A percentile compares a stretch with the other conserved stretches of the same genome.
These are phyloP conservation scores for Tenthredo notha DNA, from an alignment of 2,888 invertebrate species.

Conservation along the genomic window DNA sequence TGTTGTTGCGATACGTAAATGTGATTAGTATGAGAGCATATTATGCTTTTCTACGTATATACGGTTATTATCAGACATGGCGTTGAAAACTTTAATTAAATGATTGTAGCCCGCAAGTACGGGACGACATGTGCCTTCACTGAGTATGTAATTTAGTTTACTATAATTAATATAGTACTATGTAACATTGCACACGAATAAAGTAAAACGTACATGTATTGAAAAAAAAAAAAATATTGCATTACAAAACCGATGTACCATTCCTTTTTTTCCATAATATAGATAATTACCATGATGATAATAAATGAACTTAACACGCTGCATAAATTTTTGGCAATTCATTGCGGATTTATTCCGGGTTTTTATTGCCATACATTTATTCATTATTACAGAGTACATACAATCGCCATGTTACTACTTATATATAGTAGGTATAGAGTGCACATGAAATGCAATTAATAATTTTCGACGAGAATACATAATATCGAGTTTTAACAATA, in stretches of 20 bases:
- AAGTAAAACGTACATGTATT: constrained; percentile 52
- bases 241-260: background rate
- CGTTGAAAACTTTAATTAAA: constrained; percentile 49
- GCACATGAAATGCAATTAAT: background rate
- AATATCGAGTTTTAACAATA: background rate
- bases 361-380: background rate
- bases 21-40: constrained; percentile 41
- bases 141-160: constrained; percentile 52
- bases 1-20: constrained; percentile 48
- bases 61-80: constrained; percentile 45
- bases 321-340: background rate
- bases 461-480: background rate
- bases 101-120: constrained; percentile 51
- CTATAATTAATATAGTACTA: constrained; percentile 48
- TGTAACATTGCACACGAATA: constrained; percentile 53
- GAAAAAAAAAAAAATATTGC: background rate
- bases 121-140: constrained; percentile 53
- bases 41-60: constrained; percentile 35
- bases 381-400: background rate
- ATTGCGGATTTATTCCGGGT: constrained; percentile 25
- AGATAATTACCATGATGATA: background rate
- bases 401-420: background rate
- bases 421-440: background rate
- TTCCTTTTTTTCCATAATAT: background rate
- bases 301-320: background rate